Evolutionary conservation across 2,888 invertebrate species (phyloP), one percentile per base, ranked within the genome.

Genomic region (Drosophila nigricruria): DNA sequence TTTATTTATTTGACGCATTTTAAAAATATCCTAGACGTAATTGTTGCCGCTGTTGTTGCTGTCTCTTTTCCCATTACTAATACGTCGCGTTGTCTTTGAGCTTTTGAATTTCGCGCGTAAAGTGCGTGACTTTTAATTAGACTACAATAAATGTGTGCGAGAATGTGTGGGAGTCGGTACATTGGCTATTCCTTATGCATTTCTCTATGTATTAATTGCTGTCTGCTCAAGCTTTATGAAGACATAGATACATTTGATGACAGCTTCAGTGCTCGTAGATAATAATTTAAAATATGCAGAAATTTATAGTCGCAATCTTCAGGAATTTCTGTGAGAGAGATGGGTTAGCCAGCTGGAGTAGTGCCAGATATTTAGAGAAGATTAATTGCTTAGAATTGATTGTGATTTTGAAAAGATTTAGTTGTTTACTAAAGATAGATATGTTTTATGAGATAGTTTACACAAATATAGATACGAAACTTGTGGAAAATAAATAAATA

Each of bases 11-110:
- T 87, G 84, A 71, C 86, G 89, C 79, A 78, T 70, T 87, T 86
- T 86, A 89, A 87, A 89, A 86, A 86, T 86, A 86, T 79, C 79
- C 80, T 75, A 81, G 75, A 80, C 82, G 82, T 73, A 78, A 78
- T 75, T 76, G 63, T 66, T 83, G 66, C 70, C 66, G 62, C 63
- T 57, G 38, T 64, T 83, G 61, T 71, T 70, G 67, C 59, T 54
- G 64, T 49, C 53, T 70, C 38, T 70, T 68, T 72, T 50, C 76
- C 79, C 74, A 81, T 85, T 81, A 81, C 85, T 88, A 77, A 85
- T 87, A 87, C 84, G 85, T 43, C 69, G 73, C 65, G 81, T 86
- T 77, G 81, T 72, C 78, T 88, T 73, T 88, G 70, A 49, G 47
- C 50, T 69, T 73, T 70, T 58, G 20, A 69, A 75, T 85, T 85